A percentile compares a stretch with the other conserved stretches of the same genome.
Evolutionary conservation across 2,797 vertebrate species (phyloP).

Genomic region (Lepus oiostolus): DNA sequence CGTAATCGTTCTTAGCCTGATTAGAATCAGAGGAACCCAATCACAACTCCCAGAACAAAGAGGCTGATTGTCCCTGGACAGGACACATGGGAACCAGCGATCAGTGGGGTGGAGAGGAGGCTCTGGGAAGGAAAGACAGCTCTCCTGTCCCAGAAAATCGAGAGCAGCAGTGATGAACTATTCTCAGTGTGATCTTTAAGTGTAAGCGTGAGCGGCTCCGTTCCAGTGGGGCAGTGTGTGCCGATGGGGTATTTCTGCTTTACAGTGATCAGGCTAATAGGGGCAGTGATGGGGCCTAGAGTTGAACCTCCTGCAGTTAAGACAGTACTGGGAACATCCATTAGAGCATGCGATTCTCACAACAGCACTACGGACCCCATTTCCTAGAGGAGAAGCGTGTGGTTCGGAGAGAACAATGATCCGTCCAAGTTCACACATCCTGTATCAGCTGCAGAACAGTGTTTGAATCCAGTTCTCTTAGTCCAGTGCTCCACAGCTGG

Average conservation of each 20-base stretch:
- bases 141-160: background rate
- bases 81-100: background rate
- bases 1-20: background rate
- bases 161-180: background rate
- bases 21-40: background rate
- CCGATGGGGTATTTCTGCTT: background rate
- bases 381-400: background rate
- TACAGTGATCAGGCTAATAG: background rate
- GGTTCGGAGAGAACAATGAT: background rate
- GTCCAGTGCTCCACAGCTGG: background rate
- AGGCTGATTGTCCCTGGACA: background rate
- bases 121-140: background rate
- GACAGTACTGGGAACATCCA: background rate
- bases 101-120: background rate
- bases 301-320: background rate
- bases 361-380: rapidly evolving
- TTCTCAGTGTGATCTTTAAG: background rate
- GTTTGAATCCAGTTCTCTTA: background rate
- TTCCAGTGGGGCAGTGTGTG: background rate
- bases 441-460: background rate
- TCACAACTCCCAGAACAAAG: constrained; percentile 6
- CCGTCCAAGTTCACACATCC: rapidly evolving
- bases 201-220: background rate
- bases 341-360: rapidly evolving
- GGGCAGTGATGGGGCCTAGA: background rate